A percentile compares a stretch with the other conserved stretches of the same genome.
Evolutionary conservation across 2,888 invertebrate species (phyloP).

Genomic region (Antheraea yamamai): DNA sequence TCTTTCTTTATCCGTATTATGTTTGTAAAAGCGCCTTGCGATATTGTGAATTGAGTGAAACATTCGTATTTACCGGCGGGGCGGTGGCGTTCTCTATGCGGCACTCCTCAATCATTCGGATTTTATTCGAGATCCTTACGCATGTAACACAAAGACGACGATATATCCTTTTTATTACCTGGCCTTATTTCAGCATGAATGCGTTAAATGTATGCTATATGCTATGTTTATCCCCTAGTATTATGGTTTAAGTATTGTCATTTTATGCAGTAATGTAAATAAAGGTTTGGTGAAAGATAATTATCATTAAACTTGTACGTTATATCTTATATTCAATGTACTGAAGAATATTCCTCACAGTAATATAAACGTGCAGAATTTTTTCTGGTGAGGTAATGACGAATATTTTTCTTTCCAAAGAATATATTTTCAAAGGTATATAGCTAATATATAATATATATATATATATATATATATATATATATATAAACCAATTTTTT

Average conservation of each 20-base stretch:
- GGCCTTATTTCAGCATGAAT: constrained; percentile 35
- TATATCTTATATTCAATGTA: background rate
- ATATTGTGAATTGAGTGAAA: constrained; percentile 16
- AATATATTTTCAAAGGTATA: background rate
- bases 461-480: too few relatives aligned
- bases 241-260: background rate
- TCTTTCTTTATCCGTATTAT: constrained; percentile 31
- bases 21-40: constrained; percentile 20
- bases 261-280: background rate
- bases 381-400: background rate
- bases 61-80: constrained; percentile 10
- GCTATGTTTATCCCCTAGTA: background rate
- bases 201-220: constrained; percentile 28
- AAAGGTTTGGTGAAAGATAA: too few relatives aligned
- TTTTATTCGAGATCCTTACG: constrained; percentile 32
- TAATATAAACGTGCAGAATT: background rate
- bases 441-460: too few relatives aligned
- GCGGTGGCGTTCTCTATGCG: background rate
- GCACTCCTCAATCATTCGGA: constrained; percentile 30
- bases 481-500: too few relatives aligned
- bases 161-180: constrained; percentile 39
- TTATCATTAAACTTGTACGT: too few relatives aligned
- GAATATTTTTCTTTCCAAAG: background rate
- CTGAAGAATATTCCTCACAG: background rate
- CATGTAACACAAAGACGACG: constrained; percentile 27